A percentile compares a stretch with the other conserved stretches of the same genome.
Conservation (phyloP, 2,888 invertebrate species). For the Suillia variegata region DNA sequence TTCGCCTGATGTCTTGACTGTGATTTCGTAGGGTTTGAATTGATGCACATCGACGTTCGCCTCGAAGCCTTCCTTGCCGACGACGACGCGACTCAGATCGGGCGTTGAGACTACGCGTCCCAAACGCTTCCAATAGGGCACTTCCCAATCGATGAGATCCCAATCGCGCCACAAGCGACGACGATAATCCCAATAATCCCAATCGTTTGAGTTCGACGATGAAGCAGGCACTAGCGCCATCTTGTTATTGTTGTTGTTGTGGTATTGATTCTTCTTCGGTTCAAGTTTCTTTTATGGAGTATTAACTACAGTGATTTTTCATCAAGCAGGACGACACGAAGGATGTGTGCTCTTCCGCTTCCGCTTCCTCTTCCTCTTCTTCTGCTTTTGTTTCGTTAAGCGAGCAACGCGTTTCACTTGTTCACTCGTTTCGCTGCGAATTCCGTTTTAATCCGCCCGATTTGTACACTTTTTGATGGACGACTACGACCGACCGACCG, state of each 20-base stretch:
- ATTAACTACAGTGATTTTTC: no score
- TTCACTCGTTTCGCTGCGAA: no score
- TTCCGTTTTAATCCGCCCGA: no score
- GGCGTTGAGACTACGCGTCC: slow-evolving; percentile 57
- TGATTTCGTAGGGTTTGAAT: slow-evolving; percentile 71
- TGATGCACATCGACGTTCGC: slow-evolving; percentile 71
- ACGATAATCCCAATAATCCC: slow-evolving; percentile 59
- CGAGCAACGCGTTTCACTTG: no score
- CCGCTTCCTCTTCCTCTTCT: no score
- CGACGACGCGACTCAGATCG: slow-evolving; percentile 56
- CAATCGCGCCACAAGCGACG: slow-evolving; percentile 58
- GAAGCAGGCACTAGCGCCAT: slow-evolving; percentile 58
- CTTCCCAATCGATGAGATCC: slow-evolving; percentile 55
- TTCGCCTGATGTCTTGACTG: slow-evolving; percentile 69
- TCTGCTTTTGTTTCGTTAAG: no score
- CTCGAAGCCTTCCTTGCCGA: slow-evolving; percentile 72
- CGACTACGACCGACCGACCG: slow-evolving; percentile 29
- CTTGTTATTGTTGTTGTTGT: no score
- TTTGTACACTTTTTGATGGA: no score
- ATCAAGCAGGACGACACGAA: slow-evolving; percentile 14
- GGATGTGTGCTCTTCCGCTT: no score
- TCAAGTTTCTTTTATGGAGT: neutral
- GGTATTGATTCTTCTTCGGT: neutral
- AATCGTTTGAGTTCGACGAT: slow-evolving; percentile 48
- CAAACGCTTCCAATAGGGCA: slow-evolving; percentile 58